Evolutionary conservation across 2,113 vertebrate genomes (phyloP), one percentile per base, ranked within the genome.

Genomic region (Lanius ludovicianus): DNA sequence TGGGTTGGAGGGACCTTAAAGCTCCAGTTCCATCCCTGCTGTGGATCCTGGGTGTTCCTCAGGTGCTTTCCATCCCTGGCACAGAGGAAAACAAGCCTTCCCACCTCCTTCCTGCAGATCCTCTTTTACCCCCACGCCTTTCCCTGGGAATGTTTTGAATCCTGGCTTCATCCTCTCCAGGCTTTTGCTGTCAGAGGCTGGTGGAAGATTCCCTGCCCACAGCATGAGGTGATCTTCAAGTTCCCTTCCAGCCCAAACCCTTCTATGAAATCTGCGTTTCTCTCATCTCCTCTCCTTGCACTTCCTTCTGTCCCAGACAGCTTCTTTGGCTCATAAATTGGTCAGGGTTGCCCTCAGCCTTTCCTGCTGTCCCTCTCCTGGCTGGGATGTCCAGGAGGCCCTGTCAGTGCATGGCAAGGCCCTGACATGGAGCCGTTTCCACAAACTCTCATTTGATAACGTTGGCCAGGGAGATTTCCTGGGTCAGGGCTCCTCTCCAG

Each of bases 361-460:
- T 55, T 37, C 30, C 23, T 20, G 52, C 15, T 74, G 41, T 11
- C 71, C 89, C 70, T 44, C 0, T n/a, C 28, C 37, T 4, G 6
- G 21, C 2, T 4, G 10, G 65, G 57, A 44, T 60, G 77, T 49
- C 59, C 24, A 0, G 0, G 53, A 57, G 60, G 59, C 19, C 31
- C 55, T 5, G 3, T 17, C 60, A 50, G 60, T 0, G 0, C 16
- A 4, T 9, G 60, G 65, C 19, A 37, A 6, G 52, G 13, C 59
- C 55, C 63, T 75, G 65, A 27, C 65, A 11, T 0, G 1, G 78
- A 92, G 75, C 44, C 50, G 10, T 30, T 62, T 22, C 37, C 65
- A 53, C 82, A 37, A 71, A 60, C 0, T 7, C 49, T 80, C 76
- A 4, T 56, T 52, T n/a, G 56, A 4, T 53, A 77, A 31, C 55